Conservation (phyloP, 2,888 invertebrate species). For the Limnephilus auricula region DNA sequence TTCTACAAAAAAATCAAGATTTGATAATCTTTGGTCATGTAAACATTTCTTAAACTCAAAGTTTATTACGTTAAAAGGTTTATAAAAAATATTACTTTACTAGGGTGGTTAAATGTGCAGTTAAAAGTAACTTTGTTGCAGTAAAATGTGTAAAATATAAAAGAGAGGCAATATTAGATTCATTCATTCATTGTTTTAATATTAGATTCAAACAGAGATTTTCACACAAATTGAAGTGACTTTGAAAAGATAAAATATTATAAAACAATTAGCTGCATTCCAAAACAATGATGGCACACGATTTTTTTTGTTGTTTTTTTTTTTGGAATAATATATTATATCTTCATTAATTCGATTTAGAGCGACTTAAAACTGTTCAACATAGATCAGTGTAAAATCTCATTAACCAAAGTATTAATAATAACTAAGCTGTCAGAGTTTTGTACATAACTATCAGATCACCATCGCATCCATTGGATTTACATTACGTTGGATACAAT, state of each 20-base stretch:
- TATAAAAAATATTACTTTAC: not conserved
- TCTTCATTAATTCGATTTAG: not conserved
- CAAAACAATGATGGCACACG: not conserved
- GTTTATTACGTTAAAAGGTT: not conserved
- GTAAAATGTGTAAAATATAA: constrained; percentile 6
- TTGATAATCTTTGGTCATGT: constrained; percentile 18
- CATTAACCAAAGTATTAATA: not conserved
- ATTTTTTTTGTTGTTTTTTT: not conserved
- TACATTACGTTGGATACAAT: not conserved
- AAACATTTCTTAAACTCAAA: not conserved
- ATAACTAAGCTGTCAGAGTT: not conserved
- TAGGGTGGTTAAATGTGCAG: not conserved
- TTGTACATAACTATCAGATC: not conserved
- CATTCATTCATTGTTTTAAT: not conserved
- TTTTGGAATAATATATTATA: not conserved
- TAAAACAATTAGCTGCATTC: not conserved
- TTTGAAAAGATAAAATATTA: not conserved
- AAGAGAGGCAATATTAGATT: constrained; percentile 7
- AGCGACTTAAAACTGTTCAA: not conserved
- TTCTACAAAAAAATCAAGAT: constrained; percentile 12
- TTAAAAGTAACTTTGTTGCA: constrained; percentile 5
- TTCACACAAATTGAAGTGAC: not conserved
- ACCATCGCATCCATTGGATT: not conserved
- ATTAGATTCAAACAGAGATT: constrained; percentile 32
- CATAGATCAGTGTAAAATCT: not conserved